Base-by-base conservation (phyloP, 2,888 invertebrate genomes). In the Chymomyza amoena region DNA sequence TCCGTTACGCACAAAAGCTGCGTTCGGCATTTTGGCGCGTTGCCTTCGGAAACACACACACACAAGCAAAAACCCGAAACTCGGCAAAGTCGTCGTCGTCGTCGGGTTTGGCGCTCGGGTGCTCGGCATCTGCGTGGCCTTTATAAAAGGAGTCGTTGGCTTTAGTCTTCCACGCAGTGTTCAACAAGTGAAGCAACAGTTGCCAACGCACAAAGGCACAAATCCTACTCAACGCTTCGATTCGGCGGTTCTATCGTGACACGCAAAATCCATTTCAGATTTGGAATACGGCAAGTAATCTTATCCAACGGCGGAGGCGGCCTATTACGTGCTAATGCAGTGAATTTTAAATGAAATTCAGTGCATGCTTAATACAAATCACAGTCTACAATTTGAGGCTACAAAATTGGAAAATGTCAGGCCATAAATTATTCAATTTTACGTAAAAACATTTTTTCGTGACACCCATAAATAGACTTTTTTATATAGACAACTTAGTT, bases 131-230 rank as follows among this genome's bases (percentile, higher is more conserved):
- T 64, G 79, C 59, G 75, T 72, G 63, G 74, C 72, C 79, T 79
- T 88, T 90, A 91, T 90, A 90, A 90, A 90, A 89, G 88, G 87
- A 81, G 77, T 81, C 77, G 77, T 77, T 79, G 79, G 64, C 72
- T 66, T 77, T 76, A 79, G 81, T 82, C 78, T 64, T 77, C 80
- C 79, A 89, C 84, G 88, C 91, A 91, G 91, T 91, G 91, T 87
- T 91, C 91, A 91, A 91, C 91, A 91, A 91, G 91, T 91, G 90
- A 87, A 83, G 89, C 86, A 89, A 80, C 89, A 85, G 89, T 88
- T 85, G 88, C 80, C 56, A 75, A 54, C 13, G 51, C 16, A 56
- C 25, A 18, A n/a, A n/a, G 54, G 57, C 57, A 13, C 39, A 45
- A 10, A 45, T 13, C 4, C 32, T n/a, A n/a, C n/a, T 45, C 20